Base-by-base conservation (phyloP, 1,140 invertebrate species). In the Thereuonema tuberculata region DNA sequence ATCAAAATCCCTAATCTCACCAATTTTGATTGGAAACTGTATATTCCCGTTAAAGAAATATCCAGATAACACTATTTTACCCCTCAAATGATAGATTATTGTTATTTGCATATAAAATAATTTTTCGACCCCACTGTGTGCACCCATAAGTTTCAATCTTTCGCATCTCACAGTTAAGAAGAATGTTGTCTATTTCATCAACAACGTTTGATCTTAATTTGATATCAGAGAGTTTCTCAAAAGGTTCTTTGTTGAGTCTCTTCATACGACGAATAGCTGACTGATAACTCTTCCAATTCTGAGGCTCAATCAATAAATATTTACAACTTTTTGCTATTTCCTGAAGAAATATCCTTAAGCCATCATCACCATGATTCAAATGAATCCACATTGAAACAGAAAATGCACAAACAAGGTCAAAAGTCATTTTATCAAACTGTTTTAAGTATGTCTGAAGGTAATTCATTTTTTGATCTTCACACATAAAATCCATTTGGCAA, bases 351-450 rank as follows among this genome's bases (percentile, higher is more conserved):
- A 37, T 25, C 54, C 73, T 66, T 17, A 89, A 69, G 1, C 84
- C 85, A 2, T 73, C 69, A 76, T 90, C 87, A 15, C 86, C 85
- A 72, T 84, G 74, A 70, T 89, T 89, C 25, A 90, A 67, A 71
- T 90, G 87, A 64, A 90, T 86, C 87, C 87, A 90, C 86, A 90
- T 88, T 17, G 86, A 87, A 15, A 88, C 79, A 20, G 86, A 88
- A 71, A 89, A 88, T 68, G 84, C 86, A 69, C 86, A 87, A 26
- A 80, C 75, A 17, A 81, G 75, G 72, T 87, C 81, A 72, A 89
- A 90, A 61, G 72, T 74, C 1, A 65, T 54, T 58, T 1, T 29
- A 48, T 43, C 1, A n/a, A 65, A 49, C 25, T 43, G 58, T 57
- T 31, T 20, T 47, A 50, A 25, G n/a, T 62, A 21, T 26, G 47